Base-by-base conservation (phyloP, 2,888 invertebrate species). In the Sympetrum striolatum region DNA sequence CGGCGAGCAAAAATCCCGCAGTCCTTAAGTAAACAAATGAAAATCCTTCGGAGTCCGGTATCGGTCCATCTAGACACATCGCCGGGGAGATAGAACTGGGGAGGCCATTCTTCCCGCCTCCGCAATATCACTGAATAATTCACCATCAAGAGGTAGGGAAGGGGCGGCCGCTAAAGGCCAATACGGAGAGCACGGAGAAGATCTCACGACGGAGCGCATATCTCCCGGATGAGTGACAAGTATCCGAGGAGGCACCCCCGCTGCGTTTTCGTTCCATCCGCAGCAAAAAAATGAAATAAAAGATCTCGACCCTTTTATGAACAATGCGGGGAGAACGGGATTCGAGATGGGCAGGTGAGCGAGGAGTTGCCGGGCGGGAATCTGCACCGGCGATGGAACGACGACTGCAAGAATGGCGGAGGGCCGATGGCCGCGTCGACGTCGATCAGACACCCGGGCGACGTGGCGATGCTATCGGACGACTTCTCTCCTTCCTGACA, bases 151-250 rank as follows among this genome's bases (percentile, higher is more conserved):
- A 2, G 25, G 25, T 5, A 35, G 86, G 37, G 86, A 60, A 22
- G 31, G 60, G 82, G 53, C 82, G 4, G 25, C 64, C 64, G 22
- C 22, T 25, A n/a, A 31, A 86, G 60, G 60, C 37, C 37, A n/a
- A 18, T 18, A 86, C 14, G 82, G 35, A 48, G 53, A 31, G 58
- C 25, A 31, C 31, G 25, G 18, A 31, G 35, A 82, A 58, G n/a
- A 37, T 58, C 53, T 86, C 82, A 82, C 82, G 82, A 82, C 58
- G 37, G 35, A 22, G 60, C 86, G 22, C 58, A 64, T 86, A 86
- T 86, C 86, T 86, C 86, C 64, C 86, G 60, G 86, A 64, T 86
- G 86, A 86, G 86, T 86, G 86, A 86, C 86, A 86, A 86, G 86
- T 86, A 86, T 86, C 64, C 73, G 60, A 86, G 86, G 64, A 86